These are phyloP conservation scores for Sylvietta virens DNA, from an alignment of 2,113 vertebrate species.

Conservation along the genomic window DNA sequence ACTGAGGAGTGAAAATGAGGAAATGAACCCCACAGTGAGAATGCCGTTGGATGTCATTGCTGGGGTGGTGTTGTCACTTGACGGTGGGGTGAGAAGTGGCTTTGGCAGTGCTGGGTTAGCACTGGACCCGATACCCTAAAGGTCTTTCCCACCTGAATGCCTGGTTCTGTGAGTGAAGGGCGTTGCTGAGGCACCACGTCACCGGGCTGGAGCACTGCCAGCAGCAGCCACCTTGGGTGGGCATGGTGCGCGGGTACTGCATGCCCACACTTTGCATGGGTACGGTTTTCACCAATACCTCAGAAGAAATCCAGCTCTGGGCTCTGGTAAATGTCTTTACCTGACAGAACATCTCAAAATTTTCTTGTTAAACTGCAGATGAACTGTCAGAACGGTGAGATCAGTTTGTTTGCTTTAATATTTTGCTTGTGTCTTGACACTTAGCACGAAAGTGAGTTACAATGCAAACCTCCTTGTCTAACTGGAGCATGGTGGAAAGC, in stretches of 20 bases:
- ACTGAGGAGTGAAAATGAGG: not conserved
- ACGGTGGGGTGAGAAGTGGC: not conserved
- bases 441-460: not conserved
- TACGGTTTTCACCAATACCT: not conserved
- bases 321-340: not conserved
- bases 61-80: not conserved
- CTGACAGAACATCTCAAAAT: not conserved
- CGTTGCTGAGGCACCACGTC: not conserved
- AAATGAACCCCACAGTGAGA: not conserved
- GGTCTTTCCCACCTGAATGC: not conserved
- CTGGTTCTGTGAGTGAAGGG: not conserved
- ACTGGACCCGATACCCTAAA: rapidly evolving
- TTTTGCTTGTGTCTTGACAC: not conserved
- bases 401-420: not conserved
- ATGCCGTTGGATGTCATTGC: rapidly evolving
- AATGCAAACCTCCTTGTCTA: not conserved
- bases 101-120: not conserved
- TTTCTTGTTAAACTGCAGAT: not conserved
- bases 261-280: not conserved
- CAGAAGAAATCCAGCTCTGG: not conserved
- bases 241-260: too few relatives aligned
- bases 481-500: not conserved
- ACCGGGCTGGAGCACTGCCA: not conserved
- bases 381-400: not conserved
- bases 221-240: not conserved